Evolutionary conservation across 2,888 invertebrate genomes (phyloP), one percentile per base, ranked within the genome.

Genomic region (Scaptomyza cyrtandrae): DNA sequence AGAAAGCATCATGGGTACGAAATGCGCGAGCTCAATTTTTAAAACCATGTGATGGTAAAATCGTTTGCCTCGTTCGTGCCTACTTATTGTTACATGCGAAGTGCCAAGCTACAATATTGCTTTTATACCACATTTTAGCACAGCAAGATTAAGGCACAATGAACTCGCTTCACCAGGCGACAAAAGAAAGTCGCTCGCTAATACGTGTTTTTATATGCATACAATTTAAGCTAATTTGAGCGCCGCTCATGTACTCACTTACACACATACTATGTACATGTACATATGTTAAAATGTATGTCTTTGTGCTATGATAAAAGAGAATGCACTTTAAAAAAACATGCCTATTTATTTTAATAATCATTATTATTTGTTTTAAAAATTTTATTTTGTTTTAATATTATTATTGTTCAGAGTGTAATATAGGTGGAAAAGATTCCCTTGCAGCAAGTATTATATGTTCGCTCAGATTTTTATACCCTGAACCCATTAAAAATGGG

Each of bases 201-300:
- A 33, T 33, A 3, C 14, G 29, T 14, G 6, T 46, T 27, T 14
- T 27, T 27, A 27, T 46, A 13, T n/a, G 48, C 31, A 16, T 31
- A 33, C 16, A 33, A 31, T 48, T 33, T 11, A 13, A 33, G 48
- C 48, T 33, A 49, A 49, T 49, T 49, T 48, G 31, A 35, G 13
- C 35, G 35, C 35, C 35, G 6, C 13, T 37, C 10, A 33, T 33
- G 10, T 37, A 37, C 35, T 1, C 6, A 13, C 35, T 5, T 35
- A 11, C 5, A 35, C 6, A n/a, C 37, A 37, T 37, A 1, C 37
- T n/a, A n/a, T n/a, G 1, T n/a, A n/a, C 9, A 7, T 1, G 11
- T 3, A 24, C 3, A 0, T 24, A 24, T 24, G 24, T 5, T 24
- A 1, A 24, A 4, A 24, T 3, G 1, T 24, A 24, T 24, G 24